phyloP scores from a whole-genome alignment of 2,888 invertebrate genomes.

The Tipula helvola region DNA sequence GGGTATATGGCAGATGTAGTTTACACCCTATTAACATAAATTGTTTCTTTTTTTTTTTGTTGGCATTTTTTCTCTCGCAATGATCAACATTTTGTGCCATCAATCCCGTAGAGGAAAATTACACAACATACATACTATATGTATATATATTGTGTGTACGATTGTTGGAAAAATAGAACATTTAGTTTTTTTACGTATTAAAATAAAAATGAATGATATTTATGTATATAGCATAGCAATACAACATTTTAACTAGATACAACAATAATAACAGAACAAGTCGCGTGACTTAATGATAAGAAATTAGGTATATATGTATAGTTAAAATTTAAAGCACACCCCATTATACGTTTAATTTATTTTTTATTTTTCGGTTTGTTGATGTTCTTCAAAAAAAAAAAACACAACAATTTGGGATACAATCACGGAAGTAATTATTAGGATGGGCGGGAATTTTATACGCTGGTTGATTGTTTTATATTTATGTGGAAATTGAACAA shows the following conservation, averaged over 20 bases:
- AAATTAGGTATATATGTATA: neutral
- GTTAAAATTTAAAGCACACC: neutral
- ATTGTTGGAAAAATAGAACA: neutral
- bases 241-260: neutral
- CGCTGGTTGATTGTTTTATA: neutral
- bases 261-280: neutral
- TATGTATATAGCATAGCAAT: neutral
- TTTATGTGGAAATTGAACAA: neutral
- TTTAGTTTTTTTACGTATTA: neutral
- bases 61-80: neutral
- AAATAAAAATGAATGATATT: neutral
- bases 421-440: neutral
- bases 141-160: neutral
- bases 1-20: neutral
- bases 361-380: neutral
- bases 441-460: neutral
- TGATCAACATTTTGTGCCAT: neutral
- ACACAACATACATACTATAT: neutral
- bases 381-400: neutral
- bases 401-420: neutral
- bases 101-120: neutral
- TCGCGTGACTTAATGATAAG: conserved; percentile 4
- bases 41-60: neutral
- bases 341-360: neutral
- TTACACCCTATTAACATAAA: neutral